Base-by-base conservation (phyloP, 64 coral and sea anemone species). In the Astreopora myriophthalma region DNA sequence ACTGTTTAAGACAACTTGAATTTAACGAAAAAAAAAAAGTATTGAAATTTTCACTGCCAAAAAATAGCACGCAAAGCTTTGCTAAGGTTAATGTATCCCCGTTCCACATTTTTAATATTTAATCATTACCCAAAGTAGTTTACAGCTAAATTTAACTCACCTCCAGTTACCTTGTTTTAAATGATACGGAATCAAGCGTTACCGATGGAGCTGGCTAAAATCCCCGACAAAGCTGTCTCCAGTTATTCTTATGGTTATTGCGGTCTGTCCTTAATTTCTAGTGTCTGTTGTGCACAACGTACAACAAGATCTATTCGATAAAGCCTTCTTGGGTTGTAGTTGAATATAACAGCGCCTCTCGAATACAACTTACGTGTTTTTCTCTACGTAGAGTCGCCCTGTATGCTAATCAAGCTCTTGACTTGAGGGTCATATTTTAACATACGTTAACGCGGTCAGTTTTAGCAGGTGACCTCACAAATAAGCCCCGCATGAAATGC, bases 391-490 rank as follows among this genome's bases (percentile, higher is more conserved):
- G 2, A 67, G 17, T 22, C 11, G 12, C 22, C 23, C 55, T 11
- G 22, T 83, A 83, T 83, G 79, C 30, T 83, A 83, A 83, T 83
- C 14, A 83, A 39, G 57, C n/a, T 9, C 8, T 37, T 12, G 33
- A 8, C 8, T 37, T 12, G 33, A 8, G 1, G 30, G 31, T 80
- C 29, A 80, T 80, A 48, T 61, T 61, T 78, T 57, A 80, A 80
- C 77, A 83, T 83, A 61, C 48, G 75, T 66, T 66, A 5, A 22
- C 28, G 23, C 40, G 36, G 39, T 76, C 39, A 27, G 16, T 11
- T 36, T 34, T 16, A 19, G 33, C 79, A 83, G 79, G 79, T 83
- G 79, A 83, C 79, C 57, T 83, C 55, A 64, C 26, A 61, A 55
- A 79, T 33, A 81, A 71, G 11, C 34, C 17, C 2, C 70, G 10